These are phyloP conservation scores for Drosophila fuyamai DNA, from an alignment of 1,140 invertebrate species.

Conservation along the genomic window DNA sequence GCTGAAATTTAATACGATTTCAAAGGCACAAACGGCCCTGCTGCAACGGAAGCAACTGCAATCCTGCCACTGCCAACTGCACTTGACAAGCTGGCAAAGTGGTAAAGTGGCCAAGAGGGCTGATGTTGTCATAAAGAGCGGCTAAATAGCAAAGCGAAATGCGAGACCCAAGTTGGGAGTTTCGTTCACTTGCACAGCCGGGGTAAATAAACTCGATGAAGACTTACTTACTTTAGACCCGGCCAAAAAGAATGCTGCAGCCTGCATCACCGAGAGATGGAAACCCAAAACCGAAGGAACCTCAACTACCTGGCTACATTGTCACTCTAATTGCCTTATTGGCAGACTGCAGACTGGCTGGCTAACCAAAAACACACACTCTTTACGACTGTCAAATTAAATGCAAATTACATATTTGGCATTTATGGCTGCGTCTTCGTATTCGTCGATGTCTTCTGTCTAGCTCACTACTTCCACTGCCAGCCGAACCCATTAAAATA, in stretches of 20 bases:
- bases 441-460: neutral
- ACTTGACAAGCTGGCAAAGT: conserved; percentile 56
- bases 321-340: conserved; percentile 40
- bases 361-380: conserved; percentile 1
- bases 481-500: conserved; percentile 68
- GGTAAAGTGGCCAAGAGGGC: conserved; percentile 7
- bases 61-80: conserved; percentile 61
- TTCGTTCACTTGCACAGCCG: neutral
- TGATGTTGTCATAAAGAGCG: conserved; percentile 55
- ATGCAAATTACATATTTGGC: conserved; percentile 76
- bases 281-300: conserved; percentile 2
- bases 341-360: neutral
- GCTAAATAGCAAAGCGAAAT: conserved; percentile 63
- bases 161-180: conserved; percentile 36
- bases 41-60: conserved; percentile 49
- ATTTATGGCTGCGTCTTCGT: conserved; percentile 46
- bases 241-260: neutral
- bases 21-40: conserved; percentile 44
- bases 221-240: neutral
- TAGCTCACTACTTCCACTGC: conserved; percentile 10
- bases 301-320: conserved; percentile 21
- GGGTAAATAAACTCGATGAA: conserved; percentile 48
- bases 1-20: conserved; percentile 74
- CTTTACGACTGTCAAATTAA: conserved; percentile 71
- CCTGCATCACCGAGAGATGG: neutral